A percentile compares a stretch with the other conserved stretches of the same genome.
Evolutionary conservation across 2,113 vertebrate species (phyloP).

Genomic region (Tachycineta bicolor): DNA sequence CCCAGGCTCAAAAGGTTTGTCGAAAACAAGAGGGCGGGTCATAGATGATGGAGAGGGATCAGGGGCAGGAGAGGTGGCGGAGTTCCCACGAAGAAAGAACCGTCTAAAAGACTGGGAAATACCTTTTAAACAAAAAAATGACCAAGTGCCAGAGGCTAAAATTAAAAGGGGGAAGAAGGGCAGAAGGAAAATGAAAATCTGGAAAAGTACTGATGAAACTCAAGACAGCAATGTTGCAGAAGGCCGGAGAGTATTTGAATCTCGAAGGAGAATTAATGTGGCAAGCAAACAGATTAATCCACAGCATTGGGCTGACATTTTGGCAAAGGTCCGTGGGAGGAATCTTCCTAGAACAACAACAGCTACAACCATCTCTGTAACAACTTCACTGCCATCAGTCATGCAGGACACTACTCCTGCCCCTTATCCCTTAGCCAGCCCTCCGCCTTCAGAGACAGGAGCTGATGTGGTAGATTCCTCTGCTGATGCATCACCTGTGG

Average conservation of each 20-base stretch:
- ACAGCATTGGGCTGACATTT: slow-evolving; percentile 87
- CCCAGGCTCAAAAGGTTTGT: slow-evolving; percentile 67
- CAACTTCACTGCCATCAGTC: background rate
- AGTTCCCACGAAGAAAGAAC: slow-evolving; percentile 2
- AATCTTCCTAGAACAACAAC: slow-evolving; percentile 65
- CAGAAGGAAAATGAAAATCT: slow-evolving; percentile 62
- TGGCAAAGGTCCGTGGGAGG: slow-evolving; percentile 86
- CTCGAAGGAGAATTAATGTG: slow-evolving; percentile 78
- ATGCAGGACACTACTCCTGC: background rate
- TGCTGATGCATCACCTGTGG: background rate
- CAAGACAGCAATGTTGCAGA: slow-evolving; percentile 65
- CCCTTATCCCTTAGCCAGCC: slow-evolving; percentile 3
- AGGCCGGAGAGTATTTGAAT: slow-evolving; percentile 74
- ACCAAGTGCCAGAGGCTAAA: background rate
- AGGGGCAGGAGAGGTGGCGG: slow-evolving; percentile 48
- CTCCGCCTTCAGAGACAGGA: background rate
- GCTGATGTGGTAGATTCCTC: slow-evolving; percentile 66
- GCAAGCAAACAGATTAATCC: slow-evolving; percentile 87
- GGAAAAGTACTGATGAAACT: slow-evolving; percentile 66
- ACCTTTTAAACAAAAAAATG: slow-evolving; percentile 36
- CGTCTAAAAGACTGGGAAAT: slow-evolving; percentile 38
- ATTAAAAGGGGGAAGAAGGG: slow-evolving; percentile 60
- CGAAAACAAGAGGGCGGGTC: slow-evolving; percentile 63
- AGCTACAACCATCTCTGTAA: background rate
- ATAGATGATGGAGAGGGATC: slow-evolving; percentile 80